phyloP scores from a whole-genome alignment of 2,797 vertebrate species.

The Hypotaenidia philippensis region DNA sequence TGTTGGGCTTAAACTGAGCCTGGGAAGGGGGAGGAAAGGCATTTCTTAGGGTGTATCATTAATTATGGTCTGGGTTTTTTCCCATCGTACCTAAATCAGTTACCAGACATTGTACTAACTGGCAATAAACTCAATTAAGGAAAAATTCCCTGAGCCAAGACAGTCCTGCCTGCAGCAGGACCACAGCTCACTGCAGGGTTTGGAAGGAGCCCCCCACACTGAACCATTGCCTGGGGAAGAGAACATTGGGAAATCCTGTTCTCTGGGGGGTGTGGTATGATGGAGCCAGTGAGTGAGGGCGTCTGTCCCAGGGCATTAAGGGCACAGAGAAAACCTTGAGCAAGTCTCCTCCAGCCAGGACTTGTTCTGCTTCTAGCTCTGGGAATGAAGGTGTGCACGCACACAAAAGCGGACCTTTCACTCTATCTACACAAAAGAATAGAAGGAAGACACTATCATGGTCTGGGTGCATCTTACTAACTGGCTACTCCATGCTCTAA shows the following conservation, averaged over 20 bases:
- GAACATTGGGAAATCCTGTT: neutral
- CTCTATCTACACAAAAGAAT: neutral
- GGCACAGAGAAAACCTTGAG: neutral
- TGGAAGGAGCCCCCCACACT: rapidly evolving
- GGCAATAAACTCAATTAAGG: neutral
- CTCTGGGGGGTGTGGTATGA: neutral
- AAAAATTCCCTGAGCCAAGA: neutral
- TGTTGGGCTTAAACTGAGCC: neutral
- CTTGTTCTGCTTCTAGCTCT: neutral
- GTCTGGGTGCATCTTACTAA: neutral
- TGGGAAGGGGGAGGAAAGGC: neutral
- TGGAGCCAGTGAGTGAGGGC: neutral
- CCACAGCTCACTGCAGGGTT: neutral
- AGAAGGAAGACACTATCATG: neutral
- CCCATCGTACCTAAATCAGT: neutral
- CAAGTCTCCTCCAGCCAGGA: neutral
- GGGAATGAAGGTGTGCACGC: neutral
- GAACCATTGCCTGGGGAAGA: neutral
- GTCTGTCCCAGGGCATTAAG: neutral
- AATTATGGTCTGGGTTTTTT: too few species aligned
- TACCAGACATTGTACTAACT: neutral
- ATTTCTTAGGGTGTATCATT: neutral
- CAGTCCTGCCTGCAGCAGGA: neutral
- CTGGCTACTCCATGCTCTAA: neutral
- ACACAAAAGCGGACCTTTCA: neutral